These are phyloP conservation scores for Pocota personata DNA, from an alignment of 2,888 invertebrate genomes.

Conservation along the genomic window DNA sequence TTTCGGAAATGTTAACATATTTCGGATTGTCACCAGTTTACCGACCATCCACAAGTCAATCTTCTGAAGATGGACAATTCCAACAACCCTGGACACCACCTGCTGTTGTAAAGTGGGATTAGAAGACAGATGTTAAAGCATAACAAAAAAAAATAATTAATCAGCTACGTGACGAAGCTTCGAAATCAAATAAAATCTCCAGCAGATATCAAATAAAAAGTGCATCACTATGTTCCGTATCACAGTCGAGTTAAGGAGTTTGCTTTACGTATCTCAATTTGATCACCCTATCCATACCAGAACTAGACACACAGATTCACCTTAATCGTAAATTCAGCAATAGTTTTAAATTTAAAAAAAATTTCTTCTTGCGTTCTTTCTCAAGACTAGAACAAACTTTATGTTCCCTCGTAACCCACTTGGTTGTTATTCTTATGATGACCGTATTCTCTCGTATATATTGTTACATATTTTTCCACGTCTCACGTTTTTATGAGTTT, in stretches of 20 bases:
- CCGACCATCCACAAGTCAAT: no score
- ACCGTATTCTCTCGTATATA: conserved; percentile 35
- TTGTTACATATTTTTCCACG: conserved; percentile 51
- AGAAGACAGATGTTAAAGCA: background rate
- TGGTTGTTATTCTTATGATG: conserved; percentile 58
- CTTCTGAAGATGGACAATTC: no score
- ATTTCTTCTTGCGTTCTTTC: background rate
- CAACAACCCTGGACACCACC: no score
- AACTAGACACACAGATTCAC: background rate
- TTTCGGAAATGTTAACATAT: no score
- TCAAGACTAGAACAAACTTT: conserved; percentile 25
- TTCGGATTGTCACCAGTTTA: no score
- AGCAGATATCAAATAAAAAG: background rate
- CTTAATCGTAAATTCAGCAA: background rate
- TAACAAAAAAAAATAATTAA: background rate
- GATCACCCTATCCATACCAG: background rate
- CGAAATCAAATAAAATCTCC: background rate
- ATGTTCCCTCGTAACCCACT: conserved; percentile 31
- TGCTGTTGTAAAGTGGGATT: no score
- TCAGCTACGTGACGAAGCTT: background rate
- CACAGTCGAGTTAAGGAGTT: no score
- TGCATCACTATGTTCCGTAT: background rate
- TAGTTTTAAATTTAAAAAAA: conserved; percentile 7
- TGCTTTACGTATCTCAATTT: no score
- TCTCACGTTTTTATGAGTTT: conserved; percentile 55